Conservation (phyloP, 2,888 invertebrate genomes). For the Brassicogethes aeneus region DNA sequence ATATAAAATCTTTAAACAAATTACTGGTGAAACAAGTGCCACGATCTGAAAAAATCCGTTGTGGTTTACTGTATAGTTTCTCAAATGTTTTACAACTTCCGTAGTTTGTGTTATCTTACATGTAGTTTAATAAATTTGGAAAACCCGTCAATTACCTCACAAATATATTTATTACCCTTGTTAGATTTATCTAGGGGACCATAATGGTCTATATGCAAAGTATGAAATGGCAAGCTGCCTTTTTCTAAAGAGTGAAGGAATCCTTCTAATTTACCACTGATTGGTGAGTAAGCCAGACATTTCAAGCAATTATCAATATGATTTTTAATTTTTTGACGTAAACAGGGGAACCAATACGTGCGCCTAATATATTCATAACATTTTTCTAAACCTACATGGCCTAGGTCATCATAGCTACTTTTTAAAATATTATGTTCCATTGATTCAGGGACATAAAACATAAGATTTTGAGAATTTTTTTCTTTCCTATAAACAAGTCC, state of each 20-base stretch:
- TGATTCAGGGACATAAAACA: constrained; percentile 1
- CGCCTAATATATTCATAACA: no score
- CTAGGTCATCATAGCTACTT: no score
- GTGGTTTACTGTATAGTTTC: no score
- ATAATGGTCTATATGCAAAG: constrained; percentile 25
- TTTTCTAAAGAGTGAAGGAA: constrained; percentile 22
- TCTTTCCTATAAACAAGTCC: not conserved
- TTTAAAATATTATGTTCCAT: no score
- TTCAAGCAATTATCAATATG: constrained; percentile 24
- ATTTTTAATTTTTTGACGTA: no score
- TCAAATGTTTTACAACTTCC: no score
- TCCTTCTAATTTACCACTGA: constrained; percentile 19
- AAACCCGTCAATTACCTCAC: constrained; percentile 7
- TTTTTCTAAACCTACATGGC: no score
- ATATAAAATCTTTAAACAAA: no score
- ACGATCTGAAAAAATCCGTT: no score
- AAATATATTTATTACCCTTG: constrained; percentile 3
- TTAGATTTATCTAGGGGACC: constrained; percentile 17
- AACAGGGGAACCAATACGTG: constrained; percentile 17
- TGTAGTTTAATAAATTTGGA: constrained; percentile 10
- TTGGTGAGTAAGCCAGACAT: constrained; percentile 16
- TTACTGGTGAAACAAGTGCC: no score
- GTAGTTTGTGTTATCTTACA: no score
- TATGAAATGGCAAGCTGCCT: constrained; percentile 20
- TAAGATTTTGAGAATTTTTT: not conserved